Conservation (phyloP, 2,888 invertebrate species). For the Frankliniella intonsa region DNA sequence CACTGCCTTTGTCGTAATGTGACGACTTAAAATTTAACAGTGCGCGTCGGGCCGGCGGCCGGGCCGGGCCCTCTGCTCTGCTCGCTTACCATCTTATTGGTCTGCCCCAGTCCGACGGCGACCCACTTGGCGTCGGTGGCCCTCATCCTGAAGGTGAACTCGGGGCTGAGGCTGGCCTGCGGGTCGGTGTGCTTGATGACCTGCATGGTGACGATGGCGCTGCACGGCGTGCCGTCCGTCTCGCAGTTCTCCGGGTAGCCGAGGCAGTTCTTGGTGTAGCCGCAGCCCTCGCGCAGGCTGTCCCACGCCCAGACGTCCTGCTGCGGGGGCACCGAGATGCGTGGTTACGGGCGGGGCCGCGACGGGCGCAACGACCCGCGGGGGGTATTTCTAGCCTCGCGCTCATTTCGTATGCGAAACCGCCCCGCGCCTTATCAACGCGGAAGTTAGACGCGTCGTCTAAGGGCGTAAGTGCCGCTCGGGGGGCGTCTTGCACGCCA, state of each 20-base stretch:
- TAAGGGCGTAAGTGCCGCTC: neutral
- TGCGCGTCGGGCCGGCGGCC: too few species aligned
- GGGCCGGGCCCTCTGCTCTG: too few species aligned
- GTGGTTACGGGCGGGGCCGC: neutral
- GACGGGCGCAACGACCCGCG: neutral
- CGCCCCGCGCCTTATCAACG: neutral
- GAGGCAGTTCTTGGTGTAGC: neutral
- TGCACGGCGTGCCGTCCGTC: neutral
- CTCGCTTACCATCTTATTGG: neutral
- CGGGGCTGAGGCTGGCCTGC: neutral
- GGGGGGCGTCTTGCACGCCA: neutral
- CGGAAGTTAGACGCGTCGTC: neutral
- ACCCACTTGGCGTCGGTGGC: conserved; percentile 9
- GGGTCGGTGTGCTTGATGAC: neutral
- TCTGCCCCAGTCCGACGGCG: neutral
- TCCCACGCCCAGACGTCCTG: neutral
- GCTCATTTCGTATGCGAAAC: neutral
- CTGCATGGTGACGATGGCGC: neutral
- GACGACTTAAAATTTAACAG: too few species aligned
- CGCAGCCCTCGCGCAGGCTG: neutral
- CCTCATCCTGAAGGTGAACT: neutral
- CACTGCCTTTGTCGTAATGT: too few species aligned
- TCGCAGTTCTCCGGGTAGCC: neutral
- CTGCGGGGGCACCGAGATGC: neutral
- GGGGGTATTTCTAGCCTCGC: too few species aligned